Evolutionary conservation across 2,797 vertebrate genomes (phyloP), one percentile per base, ranked within the genome.

Genomic region (Scolopax rusticola): DNA sequence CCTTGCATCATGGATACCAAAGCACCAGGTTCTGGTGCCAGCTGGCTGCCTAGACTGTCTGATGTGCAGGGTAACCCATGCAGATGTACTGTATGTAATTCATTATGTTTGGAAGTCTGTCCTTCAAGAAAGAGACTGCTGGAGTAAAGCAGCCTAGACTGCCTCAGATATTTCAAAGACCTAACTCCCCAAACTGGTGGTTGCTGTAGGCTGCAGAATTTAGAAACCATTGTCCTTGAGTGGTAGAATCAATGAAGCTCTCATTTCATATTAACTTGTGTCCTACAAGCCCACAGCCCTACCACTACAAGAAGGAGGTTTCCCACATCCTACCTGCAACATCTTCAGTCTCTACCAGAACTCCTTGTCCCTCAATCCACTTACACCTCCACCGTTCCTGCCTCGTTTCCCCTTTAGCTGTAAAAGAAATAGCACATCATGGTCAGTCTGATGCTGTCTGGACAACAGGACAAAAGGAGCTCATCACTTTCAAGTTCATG

Each of bases 21-120:
- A 93, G 36, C 1, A 1, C 5, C 0, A 3, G 25, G 4, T 2
- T 65, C 28, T n/a, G 23, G 17, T 61, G 33, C 41, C 70, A 93
- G 28, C 6, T 89, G 81, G 7, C n/a, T 80, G 43, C 19, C n/a
- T 56, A 56, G 15, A 56, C 27, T 20, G 41, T 59, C 65, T 87
- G 48, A 64, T 3, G 1, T 41, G 32, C 43, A 57, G 28, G 17
- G 8, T 33, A 40, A 75, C 5, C 8, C 19, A 32, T 36, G 50
- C 38, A 47, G 2, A 2, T 6, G 16, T 5, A 36, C 6, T 11
- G 1, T 25, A 24, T 56, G 25, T 18, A 80, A 67, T 54, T 56
- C 24, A 12, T 69, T 38, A 36, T 40, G 12, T 12, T 82, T 76
- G 16, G 54, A 84, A 84, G 12, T 19, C 36, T 84, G 33, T 65